A percentile compares a stretch with the other conserved stretches of the same genome.
Conservation (phyloP, 2,888 invertebrate species). For the Strigamia transsilvanica region DNA sequence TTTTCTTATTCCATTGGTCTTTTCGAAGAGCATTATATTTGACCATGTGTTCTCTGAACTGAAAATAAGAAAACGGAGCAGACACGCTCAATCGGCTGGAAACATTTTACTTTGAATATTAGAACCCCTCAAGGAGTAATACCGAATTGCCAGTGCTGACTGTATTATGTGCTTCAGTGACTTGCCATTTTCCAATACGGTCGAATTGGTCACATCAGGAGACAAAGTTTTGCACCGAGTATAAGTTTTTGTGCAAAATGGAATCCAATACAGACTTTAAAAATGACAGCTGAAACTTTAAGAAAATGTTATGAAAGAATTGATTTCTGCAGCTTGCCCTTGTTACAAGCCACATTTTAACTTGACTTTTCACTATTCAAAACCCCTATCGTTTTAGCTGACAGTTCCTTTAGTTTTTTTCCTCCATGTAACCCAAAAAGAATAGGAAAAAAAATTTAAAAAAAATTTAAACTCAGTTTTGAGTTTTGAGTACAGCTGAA, state of each 20-base stretch:
- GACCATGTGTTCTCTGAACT: conserved; percentile 13
- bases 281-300: conserved; percentile 30
- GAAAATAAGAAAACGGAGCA: conserved; percentile 30
- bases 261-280: conserved; percentile 20
- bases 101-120: conserved; percentile 26
- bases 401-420: background rate
- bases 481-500: background rate
- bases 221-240: conserved; percentile 26
- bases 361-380: conserved; percentile 15
- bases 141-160: conserved; percentile 21
- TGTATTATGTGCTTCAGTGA: conserved; percentile 30
- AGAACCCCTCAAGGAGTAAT: conserved; percentile 26
- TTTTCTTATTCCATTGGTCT: background rate
- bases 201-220: conserved; percentile 30
- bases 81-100: conserved; percentile 26
- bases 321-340: conserved; percentile 16
- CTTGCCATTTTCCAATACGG: conserved; percentile 26
- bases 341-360: conserved; percentile 22
- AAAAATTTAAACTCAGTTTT: background rate
- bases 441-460: too few relatives aligned
- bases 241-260: conserved; percentile 28
- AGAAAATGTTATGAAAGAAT: conserved; percentile 25
- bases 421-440: background rate
- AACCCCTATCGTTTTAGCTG: conserved; percentile 15
- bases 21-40: conserved; percentile 7